Base-by-base conservation (phyloP, 2,113 vertebrate genomes). In the Columba livia region DNA sequence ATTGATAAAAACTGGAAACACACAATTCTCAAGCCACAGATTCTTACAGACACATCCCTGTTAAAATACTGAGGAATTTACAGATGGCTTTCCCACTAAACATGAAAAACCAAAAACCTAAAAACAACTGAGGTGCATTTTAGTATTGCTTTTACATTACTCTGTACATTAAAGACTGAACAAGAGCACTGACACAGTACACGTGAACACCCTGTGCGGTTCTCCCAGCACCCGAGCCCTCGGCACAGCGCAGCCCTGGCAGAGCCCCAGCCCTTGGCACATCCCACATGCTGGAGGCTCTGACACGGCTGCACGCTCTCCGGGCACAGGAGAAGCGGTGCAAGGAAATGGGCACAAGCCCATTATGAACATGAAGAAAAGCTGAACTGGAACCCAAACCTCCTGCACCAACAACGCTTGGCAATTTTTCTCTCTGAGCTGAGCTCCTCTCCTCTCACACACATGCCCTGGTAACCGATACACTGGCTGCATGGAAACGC, bases 121-220 rank as follows among this genome's bases (percentile, higher is more conserved):
- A 29, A 44, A 50, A 7, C 10, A n/a, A 19, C 25, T 2, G 9
- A 78, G 40, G 23, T 47, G 26, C 20, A 40, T 31, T 53, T 53
- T 47, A 56, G 36, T 51, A 78, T 36, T 31, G 14, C 24, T n/a
- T 80, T 47, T 7, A 40, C 62, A 64, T 21, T 28, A 25, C 40
- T 47, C 36, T 44, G 13, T 9, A 24, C 12, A 29, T 17, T 66
- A 10, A 51, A 19, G 25, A 13, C 24, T 8, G 57, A 64, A 53
- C 16, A 28, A 10, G 15, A 32, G 20, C 10, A 10, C n/a, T 20
- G 16, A 23, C 21, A 26, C 31, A 56, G 54, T 2, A 12, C 1
- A 10, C 14, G 3, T 2, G 9, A 34, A 40, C 9, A 21, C 1
- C 20, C 40, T 14, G 10, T 6, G 0, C 1, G 4, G 10, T 6